phyloP scores from a whole-genome alignment of 2,888 invertebrate species.

The Cataglyphis cursor region DNA sequence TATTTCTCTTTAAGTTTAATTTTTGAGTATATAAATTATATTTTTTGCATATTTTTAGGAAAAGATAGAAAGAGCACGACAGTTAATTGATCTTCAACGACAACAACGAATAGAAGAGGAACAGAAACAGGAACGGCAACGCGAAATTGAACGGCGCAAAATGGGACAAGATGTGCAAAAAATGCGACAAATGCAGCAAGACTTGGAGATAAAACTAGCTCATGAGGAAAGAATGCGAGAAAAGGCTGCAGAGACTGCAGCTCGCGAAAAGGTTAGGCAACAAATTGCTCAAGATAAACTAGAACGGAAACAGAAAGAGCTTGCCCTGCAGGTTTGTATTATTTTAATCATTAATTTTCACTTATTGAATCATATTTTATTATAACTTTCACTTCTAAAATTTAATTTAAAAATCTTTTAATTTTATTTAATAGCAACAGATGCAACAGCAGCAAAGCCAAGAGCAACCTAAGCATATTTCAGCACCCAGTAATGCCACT shows the following conservation, averaged over 20 bases:
- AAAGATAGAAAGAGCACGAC: slow-evolving; percentile 90
- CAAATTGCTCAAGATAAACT: slow-evolving; percentile 95
- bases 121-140: slow-evolving; percentile 89
- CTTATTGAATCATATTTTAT: background rate
- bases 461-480: slow-evolving; percentile 51
- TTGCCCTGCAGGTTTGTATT: slow-evolving; percentile 76
- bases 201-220: slow-evolving; percentile 91
- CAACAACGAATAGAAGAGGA: slow-evolving; percentile 90
- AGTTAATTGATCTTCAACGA: slow-evolving; percentile 88
- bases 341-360: background rate
- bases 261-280: slow-evolving; percentile 92
- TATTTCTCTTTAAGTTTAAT: background rate
- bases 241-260: slow-evolving; percentile 91
- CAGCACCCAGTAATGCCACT: slow-evolving; percentile 83
- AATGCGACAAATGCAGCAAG: slow-evolving; percentile 91
- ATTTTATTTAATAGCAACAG: slow-evolving; percentile 68
- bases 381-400: background rate
- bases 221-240: slow-evolving; percentile 92
- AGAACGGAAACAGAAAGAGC: slow-evolving; percentile 88
- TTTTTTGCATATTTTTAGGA: slow-evolving; percentile 85
- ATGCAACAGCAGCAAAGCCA: slow-evolving; percentile 59
- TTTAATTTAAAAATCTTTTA: slow-evolving; percentile 27
- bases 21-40: slow-evolving; percentile 9
- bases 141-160: slow-evolving; percentile 92
- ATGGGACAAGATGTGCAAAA: slow-evolving; percentile 92